Conservation (phyloP, 2,888 invertebrate genomes). For the Syrista parreyssii region DNA sequence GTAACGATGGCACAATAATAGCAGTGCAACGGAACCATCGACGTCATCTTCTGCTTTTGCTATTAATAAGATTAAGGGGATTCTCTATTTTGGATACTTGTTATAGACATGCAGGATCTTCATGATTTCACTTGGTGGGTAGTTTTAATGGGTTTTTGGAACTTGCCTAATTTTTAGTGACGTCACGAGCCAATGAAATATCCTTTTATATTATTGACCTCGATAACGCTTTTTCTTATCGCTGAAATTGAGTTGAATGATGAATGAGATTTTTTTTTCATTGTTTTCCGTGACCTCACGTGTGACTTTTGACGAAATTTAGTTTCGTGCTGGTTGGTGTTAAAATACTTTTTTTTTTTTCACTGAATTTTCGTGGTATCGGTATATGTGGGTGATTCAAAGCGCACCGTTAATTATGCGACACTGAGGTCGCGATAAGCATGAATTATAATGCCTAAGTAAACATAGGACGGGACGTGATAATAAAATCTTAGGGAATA, state of each 20-base stretch:
- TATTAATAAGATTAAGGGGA: constrained; percentile 54
- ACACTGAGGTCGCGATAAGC: not conserved
- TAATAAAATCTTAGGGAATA: not conserved
- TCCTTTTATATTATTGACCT: not conserved
- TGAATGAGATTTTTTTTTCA: not conserved
- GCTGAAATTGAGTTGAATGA: not conserved
- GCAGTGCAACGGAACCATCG: constrained; percentile 44
- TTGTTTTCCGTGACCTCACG: not conserved
- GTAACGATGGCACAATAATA: constrained; percentile 44
- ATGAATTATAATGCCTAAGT: not conserved
- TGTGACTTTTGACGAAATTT: not conserved
- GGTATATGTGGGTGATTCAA: not conserved
- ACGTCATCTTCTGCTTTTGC: constrained; percentile 45
- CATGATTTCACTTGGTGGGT: not conserved
- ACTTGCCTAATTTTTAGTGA: not conserved
- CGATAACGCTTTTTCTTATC: not conserved
- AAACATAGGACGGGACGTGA: not conserved
- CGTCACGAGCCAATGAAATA: not conserved
- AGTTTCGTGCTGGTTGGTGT: too few species aligned
- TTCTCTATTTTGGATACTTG: constrained; percentile 46
- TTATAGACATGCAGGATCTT: not conserved
- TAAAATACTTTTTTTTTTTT: not conserved
- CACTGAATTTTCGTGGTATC: not conserved
- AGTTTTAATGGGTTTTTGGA: not conserved
- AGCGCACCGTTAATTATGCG: not conserved